Base-by-base conservation (phyloP, 2,113 vertebrate species). In the Tichodroma muraria region DNA sequence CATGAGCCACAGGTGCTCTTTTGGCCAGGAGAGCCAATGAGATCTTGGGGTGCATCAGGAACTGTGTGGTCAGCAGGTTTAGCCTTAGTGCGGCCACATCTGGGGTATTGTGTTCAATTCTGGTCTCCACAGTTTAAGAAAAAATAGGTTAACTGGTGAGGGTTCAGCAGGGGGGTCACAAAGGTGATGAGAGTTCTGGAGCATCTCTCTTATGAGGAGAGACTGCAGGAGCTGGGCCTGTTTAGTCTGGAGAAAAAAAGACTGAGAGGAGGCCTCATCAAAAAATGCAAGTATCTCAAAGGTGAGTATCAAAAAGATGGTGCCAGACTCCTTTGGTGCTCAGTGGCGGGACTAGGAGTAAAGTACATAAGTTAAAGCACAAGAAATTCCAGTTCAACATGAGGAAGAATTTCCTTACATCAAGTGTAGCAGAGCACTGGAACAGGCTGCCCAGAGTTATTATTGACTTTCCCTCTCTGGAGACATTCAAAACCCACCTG, bases 1-100 rank as follows among this genome's bases (percentile, higher is more conserved):
- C 8, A 15, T 15, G 54, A 66, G 11, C 20, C 9, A n/a, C 2
- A 2, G n/a, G 20, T 50, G 70, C 8, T 1, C 25, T 16, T 42
- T 13, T 1, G 2, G 54, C 8, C 45, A 15, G 33, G 12, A 13
- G 12, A 3, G 27, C 2, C 45, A 15, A 3, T 3, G 22, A 1
- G 27, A 52, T 52, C 14, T 45, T 15, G 37, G 53, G 9, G 4
- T 37, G 19, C 21, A 8, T 9, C 1, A 0, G 35, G 53, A 50
- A 27, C 8, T 31, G 21, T 1, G 7, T 40, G 3, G 4, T 9
- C 44, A 44, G 22, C 17, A 68, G 21, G 11, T 2, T 25, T 8
- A 44, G 15, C 53, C 22, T 12, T 13, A 23, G 15, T 28, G 45
- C 45, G 38, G n/a, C 12, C 54, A 33, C 15, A 13, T 23, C 4